Conservation (phyloP, 1,140 invertebrate genomes). For the Caenorhabditis brenneri region DNA sequence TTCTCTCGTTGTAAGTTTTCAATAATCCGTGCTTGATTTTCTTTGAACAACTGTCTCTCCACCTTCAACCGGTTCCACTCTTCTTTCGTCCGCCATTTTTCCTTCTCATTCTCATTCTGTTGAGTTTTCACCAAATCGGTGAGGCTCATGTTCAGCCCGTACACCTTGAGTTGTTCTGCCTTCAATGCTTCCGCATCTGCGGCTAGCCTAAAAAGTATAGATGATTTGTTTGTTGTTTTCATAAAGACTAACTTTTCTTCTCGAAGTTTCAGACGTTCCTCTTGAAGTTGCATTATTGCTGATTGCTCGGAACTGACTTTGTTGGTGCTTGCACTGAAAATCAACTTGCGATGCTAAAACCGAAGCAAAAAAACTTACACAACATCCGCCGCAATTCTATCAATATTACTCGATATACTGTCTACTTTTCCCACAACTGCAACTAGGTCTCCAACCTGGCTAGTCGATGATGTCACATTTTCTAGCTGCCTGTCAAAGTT, state of each 20-base stretch:
- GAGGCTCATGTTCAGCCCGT: slow-evolving; percentile 41
- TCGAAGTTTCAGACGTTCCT: slow-evolving; percentile 34
- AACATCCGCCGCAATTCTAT: slow-evolving; percentile 40
- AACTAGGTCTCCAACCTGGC: slow-evolving; percentile 42
- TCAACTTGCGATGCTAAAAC: background rate
- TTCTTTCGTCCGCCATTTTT: slow-evolving; percentile 42
- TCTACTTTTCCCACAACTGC: slow-evolving; percentile 44
- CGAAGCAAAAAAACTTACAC: background rate
- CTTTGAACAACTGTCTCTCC: slow-evolving; percentile 44
- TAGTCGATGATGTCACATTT: slow-evolving; percentile 3
- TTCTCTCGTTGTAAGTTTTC: slow-evolving; percentile 41
- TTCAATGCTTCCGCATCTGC: background rate
- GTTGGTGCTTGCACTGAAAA: background rate
- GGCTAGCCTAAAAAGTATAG: background rate
- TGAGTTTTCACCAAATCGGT: slow-evolving; percentile 39
- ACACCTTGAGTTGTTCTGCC: slow-evolving; percentile 32
- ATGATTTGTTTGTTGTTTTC: background rate
- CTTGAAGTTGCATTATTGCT: background rate
- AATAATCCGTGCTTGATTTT: slow-evolving; percentile 42
- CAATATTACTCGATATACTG: background rate
- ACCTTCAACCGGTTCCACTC: slow-evolving; percentile 47
- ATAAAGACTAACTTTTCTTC: slow-evolving; percentile 26
- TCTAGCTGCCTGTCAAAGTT: slow-evolving; percentile 45
- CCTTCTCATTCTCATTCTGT: slow-evolving; percentile 27
- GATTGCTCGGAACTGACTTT: slow-evolving; percentile 20